phyloP scores from a whole-genome alignment of 1,140 invertebrate genomes.

The Drosophila melanogaster region Release_6_plus_ISO1_MT NT_033777.3:25421501-25422000 shows the following conservation, averaged over 20 bases:
- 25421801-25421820: conserved; percentile 61
- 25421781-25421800: conserved; percentile 41
- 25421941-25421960: conserved; percentile 16
- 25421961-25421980: conserved; percentile 6
- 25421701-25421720: conserved; percentile 38
- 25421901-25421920: not conserved
- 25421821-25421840: conserved; percentile 67
- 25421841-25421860: conserved; percentile 42
- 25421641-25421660: conserved; percentile 73
- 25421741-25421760: not conserved
- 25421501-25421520: conserved; percentile 32
- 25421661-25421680: conserved; percentile 64
- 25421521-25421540: conserved; percentile 57
- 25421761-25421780: conserved; percentile 8
- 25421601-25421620: conserved; percentile 1
- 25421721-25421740: conserved; percentile 7
- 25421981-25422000: too few relatives aligned
- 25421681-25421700: conserved; percentile 25
- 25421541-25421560: conserved; percentile 71
- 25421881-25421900: conserved; percentile 54
- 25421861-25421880: conserved; percentile 47
- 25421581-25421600: conserved; percentile 58
- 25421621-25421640: conserved; percentile 66
- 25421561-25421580: conserved; percentile 58
- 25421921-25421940: not conserved